Percentiles rank a stretch among this genome's conserved stretches.
phyloP scores from a whole-genome alignment of 2,113 vertebrate genomes.

The Anolis sagrei region DNA sequence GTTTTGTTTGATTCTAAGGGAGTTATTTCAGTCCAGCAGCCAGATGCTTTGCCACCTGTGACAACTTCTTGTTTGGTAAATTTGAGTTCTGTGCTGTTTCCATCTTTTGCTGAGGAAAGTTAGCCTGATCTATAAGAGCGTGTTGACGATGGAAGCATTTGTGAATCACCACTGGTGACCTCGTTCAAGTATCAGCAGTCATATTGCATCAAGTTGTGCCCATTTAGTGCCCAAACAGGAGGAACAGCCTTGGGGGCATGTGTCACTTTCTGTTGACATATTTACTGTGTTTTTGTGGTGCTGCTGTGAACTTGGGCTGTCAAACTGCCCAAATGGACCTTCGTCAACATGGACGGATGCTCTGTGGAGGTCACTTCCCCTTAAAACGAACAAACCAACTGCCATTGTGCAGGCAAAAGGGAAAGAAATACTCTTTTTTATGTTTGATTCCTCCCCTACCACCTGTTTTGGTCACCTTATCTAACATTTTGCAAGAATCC shows the following conservation, averaged over 20 bases:
- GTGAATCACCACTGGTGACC: conserved; percentile 8
- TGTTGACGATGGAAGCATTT: not conserved
- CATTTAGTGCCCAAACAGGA: not conserved
- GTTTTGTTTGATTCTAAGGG: not conserved
- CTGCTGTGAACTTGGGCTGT: conserved; percentile 3
- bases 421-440: not conserved
- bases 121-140: not conserved
- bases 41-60: not conserved
- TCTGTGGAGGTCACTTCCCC: not conserved
- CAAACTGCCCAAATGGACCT: conserved; percentile 32
- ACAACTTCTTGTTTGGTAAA: not conserved
- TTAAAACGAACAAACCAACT: conserved; percentile 15
- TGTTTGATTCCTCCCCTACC: not conserved
- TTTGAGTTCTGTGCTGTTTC: not conserved
- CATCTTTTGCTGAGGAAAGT: not conserved
- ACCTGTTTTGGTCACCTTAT: no score
- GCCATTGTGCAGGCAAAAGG: not conserved
- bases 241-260: conserved; percentile 10
- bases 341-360: conserved; percentile 19
- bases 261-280: conserved; percentile 27
- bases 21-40: no score
- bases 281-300: conserved; percentile 24
- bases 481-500: not conserved
- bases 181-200: conserved; percentile 36
- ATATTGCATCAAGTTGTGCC: not conserved